Evolutionary conservation across 2,888 invertebrate genomes (phyloP), one percentile per base, ranked within the genome.

Genomic region (Eulithis testata): DNA sequence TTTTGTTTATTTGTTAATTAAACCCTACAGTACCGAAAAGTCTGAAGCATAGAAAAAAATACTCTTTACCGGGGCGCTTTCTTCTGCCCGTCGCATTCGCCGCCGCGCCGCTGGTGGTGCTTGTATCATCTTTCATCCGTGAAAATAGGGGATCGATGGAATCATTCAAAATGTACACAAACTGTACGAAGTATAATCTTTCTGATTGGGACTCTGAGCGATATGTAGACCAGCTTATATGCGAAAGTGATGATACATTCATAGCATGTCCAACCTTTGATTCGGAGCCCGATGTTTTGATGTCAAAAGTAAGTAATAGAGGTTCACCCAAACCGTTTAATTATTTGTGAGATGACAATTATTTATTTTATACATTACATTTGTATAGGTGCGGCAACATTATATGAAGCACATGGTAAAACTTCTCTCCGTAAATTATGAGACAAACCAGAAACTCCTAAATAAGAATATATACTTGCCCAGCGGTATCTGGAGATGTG

Each of bases 401-500:
- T 93, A 93, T 70, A 88, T 93, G 87, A 89, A 90, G 54, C 86
- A 90, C 72, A 75, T 93, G 50, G 85, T 90, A 52, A 88, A 89
- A 78, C 74, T 92, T 37, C 75, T 93, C 27, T 83, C 88, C 12
- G 70, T 80, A 3, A 93, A 93, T 70, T 93, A 93, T 77, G 90
- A 91, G 76, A 87, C 80, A 1, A 86, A 87, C 68, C 90, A 90
- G 64, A 89, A 81, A 70, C 82, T 89, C 11, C 63, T 85, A 0
- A 88, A 89, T 60, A 91, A 91, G 67, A 91, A 89, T 62, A 85
- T 89, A 37, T 89, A 90, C 72, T 76, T 92, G 47, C 93, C 93
- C 0, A 90, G 90, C 82, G 91, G 89, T 66, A 91, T 93, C 69
- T 90, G 91, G 90, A 85, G 89, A 75, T 93, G 93, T 76, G 93